A percentile compares a stretch with the other conserved stretches of the same genome.
These are phyloP conservation scores for Stenotaenia linearis DNA, from an alignment of 2,888 invertebrate species.

Conservation along the genomic window DNA sequence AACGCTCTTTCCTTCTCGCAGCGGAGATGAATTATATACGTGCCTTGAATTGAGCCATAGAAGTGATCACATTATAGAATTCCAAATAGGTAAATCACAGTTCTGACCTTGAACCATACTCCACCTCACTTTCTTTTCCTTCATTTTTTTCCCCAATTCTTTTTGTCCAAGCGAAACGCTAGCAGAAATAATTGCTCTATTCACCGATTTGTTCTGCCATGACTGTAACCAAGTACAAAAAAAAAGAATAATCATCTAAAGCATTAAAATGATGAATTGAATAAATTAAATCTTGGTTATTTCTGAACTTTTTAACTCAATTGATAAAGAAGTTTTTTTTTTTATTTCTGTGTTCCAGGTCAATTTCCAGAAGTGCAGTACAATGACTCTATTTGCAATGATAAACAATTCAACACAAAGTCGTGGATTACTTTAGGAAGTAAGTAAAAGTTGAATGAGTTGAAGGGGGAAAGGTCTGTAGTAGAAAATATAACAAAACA, in stretches of 20 bases:
- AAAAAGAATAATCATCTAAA: neutral
- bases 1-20: conserved; percentile 41
- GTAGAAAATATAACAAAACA: too few relatives aligned
- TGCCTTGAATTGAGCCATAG: conserved; percentile 58
- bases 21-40: conserved; percentile 57
- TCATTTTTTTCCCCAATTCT: neutral
- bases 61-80: conserved; percentile 58
- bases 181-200: neutral
- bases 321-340: neutral
- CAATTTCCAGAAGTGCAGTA: conserved; percentile 46
- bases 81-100: conserved; percentile 51
- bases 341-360: conserved; percentile 41
- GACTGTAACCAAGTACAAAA: neutral
- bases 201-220: neutral
- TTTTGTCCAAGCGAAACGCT: neutral
- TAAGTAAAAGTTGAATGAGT: too few relatives aligned
- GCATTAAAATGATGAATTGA: neutral
- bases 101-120: neutral
- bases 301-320: neutral
- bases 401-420: conserved; percentile 52
- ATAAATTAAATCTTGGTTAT: neutral
- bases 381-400: conserved; percentile 50
- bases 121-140: neutral
- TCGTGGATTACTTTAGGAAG: conserved; percentile 60
- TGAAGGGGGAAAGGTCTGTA: too few relatives aligned